phyloP scores from a whole-genome alignment of 2,888 invertebrate genomes.

The Bugula neritina region DNA sequence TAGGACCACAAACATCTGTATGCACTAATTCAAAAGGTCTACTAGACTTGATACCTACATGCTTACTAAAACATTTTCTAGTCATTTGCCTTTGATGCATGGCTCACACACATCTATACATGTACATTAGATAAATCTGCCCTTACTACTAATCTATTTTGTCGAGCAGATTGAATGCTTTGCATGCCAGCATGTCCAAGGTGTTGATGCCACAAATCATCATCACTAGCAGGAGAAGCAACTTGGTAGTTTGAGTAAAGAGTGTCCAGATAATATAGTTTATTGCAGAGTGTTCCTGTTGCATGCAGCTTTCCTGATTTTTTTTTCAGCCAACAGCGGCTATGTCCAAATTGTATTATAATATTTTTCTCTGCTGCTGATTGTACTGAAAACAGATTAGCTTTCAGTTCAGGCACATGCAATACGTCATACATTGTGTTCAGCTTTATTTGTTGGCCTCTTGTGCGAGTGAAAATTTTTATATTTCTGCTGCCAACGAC shows the following conservation, averaged over 20 bases:
- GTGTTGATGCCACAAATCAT: no score
- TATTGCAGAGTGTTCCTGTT: neutral
- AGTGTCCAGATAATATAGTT: constrained; percentile 11
- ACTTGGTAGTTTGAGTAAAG: neutral
- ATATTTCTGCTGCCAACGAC: no score
- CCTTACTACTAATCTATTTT: neutral
- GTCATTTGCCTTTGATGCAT: neutral
- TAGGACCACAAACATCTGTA: no score
- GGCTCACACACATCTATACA: neutral
- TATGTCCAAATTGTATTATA: neutral
- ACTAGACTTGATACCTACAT: no score
- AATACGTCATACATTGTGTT: neutral
- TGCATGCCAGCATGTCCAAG: neutral
- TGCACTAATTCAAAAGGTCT: no score
- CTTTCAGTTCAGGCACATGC: neutral
- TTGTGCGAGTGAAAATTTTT: neutral
- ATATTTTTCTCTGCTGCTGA: neutral
- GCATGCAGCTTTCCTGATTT: neutral
- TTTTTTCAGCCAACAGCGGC: neutral
- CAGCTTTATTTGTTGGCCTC: neutral
- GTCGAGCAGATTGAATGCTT: neutral
- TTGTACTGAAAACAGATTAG: neutral
- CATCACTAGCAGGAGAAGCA: neutral
- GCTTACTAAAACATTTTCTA: no score
- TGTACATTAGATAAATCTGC: neutral